phyloP scores from a whole-genome alignment of 2,113 vertebrate species.

The Leptobrachium ailaonicum region DNA sequence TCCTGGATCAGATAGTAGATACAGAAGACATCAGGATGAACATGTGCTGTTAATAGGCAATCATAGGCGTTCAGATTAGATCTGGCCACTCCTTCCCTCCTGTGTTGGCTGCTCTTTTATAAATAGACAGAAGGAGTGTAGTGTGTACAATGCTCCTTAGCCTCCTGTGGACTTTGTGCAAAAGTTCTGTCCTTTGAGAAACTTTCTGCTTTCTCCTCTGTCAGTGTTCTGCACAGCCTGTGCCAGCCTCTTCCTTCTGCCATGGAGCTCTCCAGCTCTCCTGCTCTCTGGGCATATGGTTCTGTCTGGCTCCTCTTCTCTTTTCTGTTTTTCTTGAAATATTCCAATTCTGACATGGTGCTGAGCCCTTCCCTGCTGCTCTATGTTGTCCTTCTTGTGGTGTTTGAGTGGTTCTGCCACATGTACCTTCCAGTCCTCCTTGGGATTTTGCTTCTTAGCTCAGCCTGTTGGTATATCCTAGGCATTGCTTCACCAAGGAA shows the following conservation, averaged over 20 bases:
- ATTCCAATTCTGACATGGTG: constrained; percentile 38
- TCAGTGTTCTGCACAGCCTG: background rate
- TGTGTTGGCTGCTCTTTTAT: constrained; percentile 30
- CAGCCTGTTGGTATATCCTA: constrained; percentile 53
- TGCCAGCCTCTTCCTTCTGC: background rate
- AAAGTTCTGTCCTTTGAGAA: background rate
- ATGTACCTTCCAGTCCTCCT: constrained; percentile 53
- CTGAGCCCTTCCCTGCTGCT: constrained; percentile 44
- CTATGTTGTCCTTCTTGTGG: constrained; percentile 40
- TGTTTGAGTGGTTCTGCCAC: constrained; percentile 51
- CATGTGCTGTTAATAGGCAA: constrained; percentile 9
- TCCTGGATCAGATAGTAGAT: too few species aligned
- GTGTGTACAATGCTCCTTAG: constrained; percentile 4
- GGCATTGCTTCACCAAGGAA: constrained; percentile 46
- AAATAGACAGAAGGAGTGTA: constrained; percentile 32
- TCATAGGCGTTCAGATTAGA: constrained; percentile 33
- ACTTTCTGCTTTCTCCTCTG: background rate
- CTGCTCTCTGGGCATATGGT: constrained; percentile 52
- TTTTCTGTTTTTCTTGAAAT: constrained; percentile 28
- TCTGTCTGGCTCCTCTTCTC: constrained; percentile 47
- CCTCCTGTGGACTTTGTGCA: constrained; percentile 22
- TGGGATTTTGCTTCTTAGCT: constrained; percentile 52
- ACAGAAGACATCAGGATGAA: constrained; percentile 3
- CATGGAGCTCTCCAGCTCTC: constrained; percentile 24
- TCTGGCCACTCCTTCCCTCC: constrained; percentile 19